Evolutionary conservation across 2,797 vertebrate species (phyloP), one percentile per base, ranked within the genome.

Genomic region (Cynopterus sphinx): DNA sequence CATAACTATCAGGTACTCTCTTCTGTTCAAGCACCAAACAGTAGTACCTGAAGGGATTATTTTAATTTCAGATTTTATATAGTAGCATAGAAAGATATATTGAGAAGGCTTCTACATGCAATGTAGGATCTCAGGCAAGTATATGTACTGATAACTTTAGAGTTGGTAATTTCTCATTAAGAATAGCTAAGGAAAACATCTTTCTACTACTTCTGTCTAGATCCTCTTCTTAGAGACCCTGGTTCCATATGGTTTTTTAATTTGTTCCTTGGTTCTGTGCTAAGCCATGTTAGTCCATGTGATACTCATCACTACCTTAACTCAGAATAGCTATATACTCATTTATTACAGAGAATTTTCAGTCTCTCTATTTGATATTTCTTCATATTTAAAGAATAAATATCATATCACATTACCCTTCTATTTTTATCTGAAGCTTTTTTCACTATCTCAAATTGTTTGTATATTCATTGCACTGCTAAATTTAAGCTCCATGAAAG

Each of bases 61-160:
- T 88, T 91, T 81, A 87, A 85, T 68, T 85, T 22, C 2, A 31
- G 39, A 17, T 88, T 85, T 81, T 94, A 77, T 74, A 68, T 87
- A 71, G 28, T 71, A 22, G 75, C 49, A 24, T 53, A 68, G 17
- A 96, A 94, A 46, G 1, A n/a, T 51, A 63, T 68, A 11, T 41
- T 43, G 19, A 68, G 17, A 73, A 83, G 39, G 19, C 1, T 39
- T 33, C 13, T 53, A 2, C 11, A 39, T 68, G 55, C 7, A 85
- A 7, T 22, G 5, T 41, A 33, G 63, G 19, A 84, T 51, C 77
- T 39, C 36, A 15, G 33, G 4, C n/a, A 26, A 5, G 11, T 3
- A 7, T 6, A 77, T 49, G 46, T 49, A 55, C 15, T 33, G n/a
- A 3, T 55, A 17, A 41, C n/a, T 93, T 41, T 15, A 16, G 19